Base-by-base conservation (phyloP, 2,888 invertebrate species). In the Aleiodes leptofemur region DNA sequence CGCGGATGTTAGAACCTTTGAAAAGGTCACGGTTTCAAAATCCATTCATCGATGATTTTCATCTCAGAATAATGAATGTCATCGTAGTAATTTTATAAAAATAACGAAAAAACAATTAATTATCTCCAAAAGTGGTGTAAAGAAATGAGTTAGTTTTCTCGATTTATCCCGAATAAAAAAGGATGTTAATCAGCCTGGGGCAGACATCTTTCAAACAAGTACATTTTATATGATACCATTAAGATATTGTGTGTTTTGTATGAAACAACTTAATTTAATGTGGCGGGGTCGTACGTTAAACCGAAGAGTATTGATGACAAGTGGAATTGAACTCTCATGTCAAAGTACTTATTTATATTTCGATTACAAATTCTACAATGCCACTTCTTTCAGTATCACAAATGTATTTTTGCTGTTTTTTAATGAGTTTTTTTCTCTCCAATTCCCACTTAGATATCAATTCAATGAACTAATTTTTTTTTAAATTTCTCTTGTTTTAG, bases 301-400 rank as follows among this genome's bases (percentile, higher is more conserved):
- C 43, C 59, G 34, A 38, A 34, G 59, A 59, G 34, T 59, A 14
- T 38, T 34, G 5, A 59, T 38, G 59, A 59, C 59, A 59, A 59
- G 59, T 38, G 38, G 34, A 59, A 38, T 34, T 59, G 59, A 59
- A 59, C 59, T 34, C 59, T 31, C 31, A 38, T 59, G 34, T 59
- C 59, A 59, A 59, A 59, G 59, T 59, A 59, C 59, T 59, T 59
- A 38, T 59, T 59, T 59, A 59, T 59, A 8, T 13, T 38, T n/a
- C 34, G 59, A 59, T 59, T 59, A n/a, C 14, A 14, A 59, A 59
- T 8, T 38, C 31, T 14, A 38, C 59, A 59, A 59, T 59, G 59
- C 59, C 59, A 59, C 34, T 59, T 59, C 59, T 59, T 59, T 59
- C 34, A n/a, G 59, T 13, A 38, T 59, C 34, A 23, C 23, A 57